Evolutionary conservation across 2,888 invertebrate genomes (phyloP), one percentile per base, ranked within the genome.

Genomic region (Platerodrilus igneus): DNA sequence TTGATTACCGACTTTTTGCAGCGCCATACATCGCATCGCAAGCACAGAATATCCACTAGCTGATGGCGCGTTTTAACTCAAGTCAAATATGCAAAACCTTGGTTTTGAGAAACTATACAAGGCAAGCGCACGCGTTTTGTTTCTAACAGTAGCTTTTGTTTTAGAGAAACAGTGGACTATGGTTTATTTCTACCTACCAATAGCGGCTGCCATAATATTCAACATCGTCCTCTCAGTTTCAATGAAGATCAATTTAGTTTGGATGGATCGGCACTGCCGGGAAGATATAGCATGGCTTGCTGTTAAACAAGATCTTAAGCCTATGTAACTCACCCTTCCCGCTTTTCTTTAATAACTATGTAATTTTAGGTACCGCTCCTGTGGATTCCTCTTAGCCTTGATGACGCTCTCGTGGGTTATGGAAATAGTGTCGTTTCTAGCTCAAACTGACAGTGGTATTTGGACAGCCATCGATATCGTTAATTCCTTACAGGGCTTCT

Each of bases 351-450:
- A 23, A 13, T 10, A 16, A 37, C 11, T 26, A 23, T 33, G 8
- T 16, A 21, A 14, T 46, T 48, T 20, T 50, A 68, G 67, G 43
- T 65, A 63, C 39, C 53, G 58, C 41, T 49, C 67, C 6, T 67
- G 66, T 40, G 43, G 64, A 36, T 67, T 68, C 39, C 52, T 69
- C n/a, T 65, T 68, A 41, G 37, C 62, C 22, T 60, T 68, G 15
- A 69, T 67, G 63, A 66, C 66, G 1, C 50, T 65, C 6, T 67
- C 66, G 47, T 69, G 69, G 70, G 43, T 59, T 6, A 58, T 60
- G 41, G 68, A 70, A 50, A 50, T 69, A 1, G 39, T 68, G 8
- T 63, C 66, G 1, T 63, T 56, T 45, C 35, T 54, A 2, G 45
- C 55, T n/a, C 59, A 56, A 34, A 45, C 38, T 2, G 17, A 37